Evolutionary conservation across 1,140 invertebrate genomes (phyloP), one percentile per base, ranked within the genome.

Genomic region (Neoseiulus cucumeris): DNA sequence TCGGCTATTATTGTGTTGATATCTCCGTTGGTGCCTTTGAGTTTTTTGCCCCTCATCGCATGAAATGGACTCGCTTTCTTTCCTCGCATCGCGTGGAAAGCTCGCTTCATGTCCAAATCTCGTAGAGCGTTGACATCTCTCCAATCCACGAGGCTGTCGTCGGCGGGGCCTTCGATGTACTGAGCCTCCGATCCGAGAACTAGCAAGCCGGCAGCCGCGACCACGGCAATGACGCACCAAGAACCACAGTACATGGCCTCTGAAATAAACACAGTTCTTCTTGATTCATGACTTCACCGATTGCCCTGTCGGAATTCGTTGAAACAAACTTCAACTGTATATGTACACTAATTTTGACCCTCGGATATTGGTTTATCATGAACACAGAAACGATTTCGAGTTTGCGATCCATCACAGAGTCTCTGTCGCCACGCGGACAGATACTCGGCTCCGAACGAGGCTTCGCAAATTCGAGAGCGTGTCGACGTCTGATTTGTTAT

Each of bases 1-100:
- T 59, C 51, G 22, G 51, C 51, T 12, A 59, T 59, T 2, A 59
- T 59, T 25, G 51, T 59, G 51, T 59, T 59, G 51, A 59, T 59
- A 33, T 59, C 51, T 33, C 51, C 51, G 51, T 59, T 59, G 17
- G 14, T 25, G 33, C 51, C 22, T 9, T 59, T 59, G 51, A 59
- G 22, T 33, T 59, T 59, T 59, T 59, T 59, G 22, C 51, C 51
- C 22, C 51, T 12, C 51, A 59, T 59, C 14, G 51, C 51, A 20
- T 59, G 51, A 25, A 59, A 59, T 14, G 51, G 51, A 17, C 25
- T 33, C 2, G 51, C 51, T 59, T 59, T 59, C 51, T 59, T 59
- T 2, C 51, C 51, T n/a, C 51, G 51, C 51, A 59, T 59, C 33
- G 51, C 51, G 22, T 59, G 51, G 33, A 59, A 59, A 17, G 51